A percentile compares a stretch with the other conserved stretches of the same genome.
phyloP scores from a whole-genome alignment of 2,888 invertebrate genomes.

The Drosophila tripunctata region DNA sequence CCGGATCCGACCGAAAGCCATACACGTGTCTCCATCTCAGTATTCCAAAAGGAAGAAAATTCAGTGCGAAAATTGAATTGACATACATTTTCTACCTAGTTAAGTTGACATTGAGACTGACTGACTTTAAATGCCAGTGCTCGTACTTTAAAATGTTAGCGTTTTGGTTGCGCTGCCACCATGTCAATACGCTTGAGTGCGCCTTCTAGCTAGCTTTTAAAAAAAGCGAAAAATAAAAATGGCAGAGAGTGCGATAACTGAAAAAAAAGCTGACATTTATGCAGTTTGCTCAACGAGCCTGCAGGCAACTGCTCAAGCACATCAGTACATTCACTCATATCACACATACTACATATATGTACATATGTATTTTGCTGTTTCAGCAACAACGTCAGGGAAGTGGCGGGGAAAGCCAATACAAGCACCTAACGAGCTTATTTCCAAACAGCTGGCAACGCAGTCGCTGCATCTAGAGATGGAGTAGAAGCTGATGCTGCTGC shows the following conservation, averaged over 20 bases:
- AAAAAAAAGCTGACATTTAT: conserved; percentile 81
- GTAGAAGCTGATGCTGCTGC: background rate
- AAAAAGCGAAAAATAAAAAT: conserved; percentile 15
- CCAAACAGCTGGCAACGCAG: conserved; percentile 67
- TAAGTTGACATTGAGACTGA: conserved; percentile 61
- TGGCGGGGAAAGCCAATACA: conserved; percentile 71
- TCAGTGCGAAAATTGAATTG: conserved; percentile 10
- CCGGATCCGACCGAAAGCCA: background rate
- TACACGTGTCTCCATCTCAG: background rate
- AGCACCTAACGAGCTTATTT: conserved; percentile 77
- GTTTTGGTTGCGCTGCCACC: conserved; percentile 39
- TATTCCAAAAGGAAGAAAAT: no score
- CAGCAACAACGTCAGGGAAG: conserved; percentile 47
- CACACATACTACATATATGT: no score
- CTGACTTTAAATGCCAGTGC: conserved; percentile 26
- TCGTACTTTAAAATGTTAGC: conserved; percentile 32
- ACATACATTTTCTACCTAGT: conserved; percentile 30
- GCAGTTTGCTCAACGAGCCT: conserved; percentile 77
- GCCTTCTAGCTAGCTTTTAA: conserved; percentile 44
- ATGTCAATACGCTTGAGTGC: conserved; percentile 70
- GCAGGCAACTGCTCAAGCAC: conserved; percentile 73
- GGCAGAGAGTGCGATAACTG: conserved; percentile 77
- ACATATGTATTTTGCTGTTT: conserved; percentile 75
- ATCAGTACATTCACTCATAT: conserved; percentile 62
- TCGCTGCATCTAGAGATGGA: conserved; percentile 1